Conservation (phyloP, 2,113 vertebrate species). For the Illadopsis cleaveri region DNA sequence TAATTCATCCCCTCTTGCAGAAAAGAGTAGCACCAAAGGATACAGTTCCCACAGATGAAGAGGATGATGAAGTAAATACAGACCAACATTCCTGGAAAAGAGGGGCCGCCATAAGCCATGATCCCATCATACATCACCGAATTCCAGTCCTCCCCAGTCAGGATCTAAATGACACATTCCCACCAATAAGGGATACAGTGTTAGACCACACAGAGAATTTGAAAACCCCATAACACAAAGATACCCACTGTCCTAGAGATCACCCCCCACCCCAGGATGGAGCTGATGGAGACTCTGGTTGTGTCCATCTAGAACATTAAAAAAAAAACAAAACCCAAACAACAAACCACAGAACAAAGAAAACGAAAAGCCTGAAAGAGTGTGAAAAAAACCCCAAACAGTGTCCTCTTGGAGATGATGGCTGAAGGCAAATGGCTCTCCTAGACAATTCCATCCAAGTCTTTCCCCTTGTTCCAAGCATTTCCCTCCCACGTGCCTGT, state of each 20-base stretch:
- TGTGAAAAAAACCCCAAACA: not conserved
- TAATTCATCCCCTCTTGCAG: not conserved
- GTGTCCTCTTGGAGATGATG: not conserved
- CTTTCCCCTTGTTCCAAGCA: not conserved
- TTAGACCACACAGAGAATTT: slow-evolving; percentile 76
- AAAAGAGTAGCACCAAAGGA: slow-evolving; percentile 79
- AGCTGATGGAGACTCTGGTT: not conserved
- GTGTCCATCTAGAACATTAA: not conserved
- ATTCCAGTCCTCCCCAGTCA: slow-evolving; percentile 99
- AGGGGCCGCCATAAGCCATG: slow-evolving; percentile 97
- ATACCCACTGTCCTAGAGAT: not conserved
- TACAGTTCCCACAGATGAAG: slow-evolving; percentile 99
- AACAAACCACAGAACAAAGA: not conserved
- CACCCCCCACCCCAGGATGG: not conserved
- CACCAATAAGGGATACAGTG: slow-evolving; percentile 79
- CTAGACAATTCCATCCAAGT: not conserved
- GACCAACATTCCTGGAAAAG: slow-evolving; percentile 99
- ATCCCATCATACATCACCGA: slow-evolving; percentile 99
- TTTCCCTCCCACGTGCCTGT: not conserved
- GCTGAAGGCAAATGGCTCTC: not conserved
- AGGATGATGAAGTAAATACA: slow-evolving; percentile 99
- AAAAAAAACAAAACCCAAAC: not conserved
- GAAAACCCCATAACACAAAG: slow-evolving; percentile 47
- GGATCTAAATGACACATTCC: slow-evolving; percentile 89
- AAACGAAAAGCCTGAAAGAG: not conserved